Evolutionary conservation across 2,113 vertebrate genomes (phyloP), one percentile per base, ranked within the genome.

Genomic region (Sander vitreus): DNA sequence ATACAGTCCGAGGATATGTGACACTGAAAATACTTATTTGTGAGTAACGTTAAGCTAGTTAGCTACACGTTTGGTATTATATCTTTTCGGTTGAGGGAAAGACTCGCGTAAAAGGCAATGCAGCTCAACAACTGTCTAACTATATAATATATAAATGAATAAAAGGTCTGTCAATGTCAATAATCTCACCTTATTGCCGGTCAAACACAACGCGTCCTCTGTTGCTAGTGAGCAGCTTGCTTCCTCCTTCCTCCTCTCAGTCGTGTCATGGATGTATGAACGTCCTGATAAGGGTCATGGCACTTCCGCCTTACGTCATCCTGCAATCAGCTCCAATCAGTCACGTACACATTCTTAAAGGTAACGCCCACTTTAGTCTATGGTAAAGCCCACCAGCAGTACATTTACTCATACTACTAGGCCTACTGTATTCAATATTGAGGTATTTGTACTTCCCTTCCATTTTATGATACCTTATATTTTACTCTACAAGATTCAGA

Each of bases 161-260:
- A 27, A 27, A 62, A 54, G 0, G 16, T 4, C 0, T 3, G 57
- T 30, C 3, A 15, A 19, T 47, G 36, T 27, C 15, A 23, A 19
- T 33, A 2, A 8, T 19, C 81, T 84, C 63, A 84, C 81, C 81
- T 78, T 63, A 1, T 0, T 3, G 11, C 14, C 5, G 47, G 36
- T 30, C 12, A 30, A 7, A 2, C 9, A 0, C 9, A 1, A 5
- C 15, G 2, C 63, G 25, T 27, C 25, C 62, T 39, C 59, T 13
- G 10, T 3, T 47, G 19, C 12, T 0, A 6, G 23, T 10, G 25
- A 8, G 18, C 55, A 8, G 10, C 21, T 36, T 11, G 9, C 39
- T 43, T 43, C 9, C 39, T 10, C 39, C 39, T 33, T 33, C 39
- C 1, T 39, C 39, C 30, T 27, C 36, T 36, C 36, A 23, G 59